Conservation (phyloP, 2,888 invertebrate genomes). For the Aphodius sticticus region DNA sequence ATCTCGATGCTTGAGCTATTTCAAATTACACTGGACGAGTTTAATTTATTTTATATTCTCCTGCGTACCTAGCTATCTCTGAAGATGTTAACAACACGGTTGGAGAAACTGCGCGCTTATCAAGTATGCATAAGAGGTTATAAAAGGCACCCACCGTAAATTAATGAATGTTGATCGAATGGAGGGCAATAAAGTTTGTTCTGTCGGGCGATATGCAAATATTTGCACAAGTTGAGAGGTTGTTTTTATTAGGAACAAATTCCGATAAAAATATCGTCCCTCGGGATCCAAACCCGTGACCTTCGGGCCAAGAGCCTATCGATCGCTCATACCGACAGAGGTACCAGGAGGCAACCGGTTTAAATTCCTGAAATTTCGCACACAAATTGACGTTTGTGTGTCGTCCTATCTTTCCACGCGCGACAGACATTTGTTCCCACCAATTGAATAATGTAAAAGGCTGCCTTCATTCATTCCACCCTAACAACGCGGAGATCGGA, state of each 20-base stretch:
- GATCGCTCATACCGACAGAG: not conserved
- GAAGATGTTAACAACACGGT: no score
- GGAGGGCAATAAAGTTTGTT: not conserved
- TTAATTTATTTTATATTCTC: no score
- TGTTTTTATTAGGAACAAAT: constrained; percentile 1
- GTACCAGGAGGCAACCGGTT: not conserved
- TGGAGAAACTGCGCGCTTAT: no score
- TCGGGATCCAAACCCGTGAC: not conserved
- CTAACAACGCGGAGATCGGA: not conserved
- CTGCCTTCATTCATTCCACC: not conserved
- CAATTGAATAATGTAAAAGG: not conserved
- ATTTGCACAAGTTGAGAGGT: not conserved
- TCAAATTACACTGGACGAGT: no score
- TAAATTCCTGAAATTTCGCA: not conserved
- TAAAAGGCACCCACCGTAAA: not conserved
- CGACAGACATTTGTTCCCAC: not conserved
- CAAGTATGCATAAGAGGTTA: not conserved
- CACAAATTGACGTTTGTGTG: constrained; percentile 4
- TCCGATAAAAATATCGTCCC: not conserved
- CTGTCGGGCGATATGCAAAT: not conserved
- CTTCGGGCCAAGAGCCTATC: not conserved
- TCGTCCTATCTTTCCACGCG: not conserved
- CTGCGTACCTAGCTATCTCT: no score
- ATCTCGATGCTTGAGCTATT: no score
- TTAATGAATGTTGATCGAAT: not conserved